These are phyloP conservation scores for Gila orcuttii DNA, from an alignment of 2,113 vertebrate genomes.

Conservation along the genomic window DNA sequence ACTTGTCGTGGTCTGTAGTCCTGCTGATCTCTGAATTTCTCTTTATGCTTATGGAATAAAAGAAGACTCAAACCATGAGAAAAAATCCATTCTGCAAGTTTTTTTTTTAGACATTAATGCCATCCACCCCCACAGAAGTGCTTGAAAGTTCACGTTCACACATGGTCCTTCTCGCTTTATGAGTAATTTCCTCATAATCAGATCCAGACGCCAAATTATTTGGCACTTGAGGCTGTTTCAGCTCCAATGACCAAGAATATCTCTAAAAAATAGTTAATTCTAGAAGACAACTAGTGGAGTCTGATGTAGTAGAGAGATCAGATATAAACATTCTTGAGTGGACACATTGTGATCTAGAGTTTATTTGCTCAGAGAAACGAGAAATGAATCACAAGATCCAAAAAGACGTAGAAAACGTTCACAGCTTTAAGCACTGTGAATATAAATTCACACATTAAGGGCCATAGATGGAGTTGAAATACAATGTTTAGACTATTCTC, in stretches of 20 bases:
- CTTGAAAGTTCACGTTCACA: neutral
- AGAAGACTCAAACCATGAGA: neutral
- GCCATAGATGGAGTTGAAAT: neutral
- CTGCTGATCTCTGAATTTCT: neutral
- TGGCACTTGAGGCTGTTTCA: conserved; percentile 6
- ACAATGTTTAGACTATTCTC: neutral
- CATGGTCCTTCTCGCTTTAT: neutral
- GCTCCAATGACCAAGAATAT: conserved; percentile 9
- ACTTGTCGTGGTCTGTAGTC: neutral
- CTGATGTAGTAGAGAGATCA: conserved; percentile 14
- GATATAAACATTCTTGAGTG: conserved; percentile 26
- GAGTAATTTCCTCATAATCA: conserved; percentile 27
- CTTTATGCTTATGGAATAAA: neutral
- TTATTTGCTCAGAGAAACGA: conserved; percentile 12
- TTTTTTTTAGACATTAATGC: neutral
- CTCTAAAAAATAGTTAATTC: conserved; percentile 12
- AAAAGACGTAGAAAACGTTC: neutral
- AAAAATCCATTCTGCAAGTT: neutral
- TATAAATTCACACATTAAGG: conserved; percentile 1
- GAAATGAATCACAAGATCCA: neutral
- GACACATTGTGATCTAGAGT: conserved; percentile 8
- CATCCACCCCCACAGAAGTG: neutral
- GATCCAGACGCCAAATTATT: neutral
- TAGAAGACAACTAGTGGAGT: neutral
- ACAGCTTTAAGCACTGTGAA: neutral